Evolutionary conservation across 2,888 invertebrate species (phyloP), one percentile per base, ranked within the genome.

Genomic region (Drosophila mimetica): DNA sequence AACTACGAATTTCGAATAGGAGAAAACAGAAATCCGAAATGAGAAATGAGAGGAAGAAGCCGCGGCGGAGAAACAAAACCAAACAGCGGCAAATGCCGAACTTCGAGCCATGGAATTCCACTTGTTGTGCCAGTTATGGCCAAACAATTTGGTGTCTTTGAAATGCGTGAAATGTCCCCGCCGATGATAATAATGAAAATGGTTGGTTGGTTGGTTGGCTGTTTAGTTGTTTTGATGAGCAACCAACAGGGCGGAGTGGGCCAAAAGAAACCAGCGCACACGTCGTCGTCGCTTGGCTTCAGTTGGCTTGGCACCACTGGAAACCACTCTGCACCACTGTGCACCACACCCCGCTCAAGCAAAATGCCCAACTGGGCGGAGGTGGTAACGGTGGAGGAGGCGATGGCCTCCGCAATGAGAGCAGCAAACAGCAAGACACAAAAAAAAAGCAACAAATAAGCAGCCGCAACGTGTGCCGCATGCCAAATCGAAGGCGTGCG

Each of bases 401-500:
- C 71, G 59, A 72, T 72, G 71, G 73, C 73, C 71, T 71, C 73
- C 74, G 65, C 71, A 75, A 84, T 84, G 74, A 88, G 88, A 84
- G 77, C 85, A 88, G 52, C 53, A 67, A 44, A 20, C 52, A 63
- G 57, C 42, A 48, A 32, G 52, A 48, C 42, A 36, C 39, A 44
- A 32, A 34, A 55, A 25, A 25, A 7, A 25, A 20, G 4, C 20
- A 25, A 7, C 6, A 25, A 25, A 25, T 25, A 25, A 57, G 64
- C 50, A 61, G 67, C 46, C 52, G 54, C 74, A 69, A 79, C 86
- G 88, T 84, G 88, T 74, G 69, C 41, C 74, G 84, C 76, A 88
- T 84, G 76, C 75, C 78, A 85, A 84, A 74, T 75, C 66, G 74
- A 71, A 79, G 86, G 88, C 88, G 84, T 84, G 84, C 84, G 88